phyloP scores from a whole-genome alignment of 1,140 invertebrate species.

The Diachasmimorpha longicaudata region DNA sequence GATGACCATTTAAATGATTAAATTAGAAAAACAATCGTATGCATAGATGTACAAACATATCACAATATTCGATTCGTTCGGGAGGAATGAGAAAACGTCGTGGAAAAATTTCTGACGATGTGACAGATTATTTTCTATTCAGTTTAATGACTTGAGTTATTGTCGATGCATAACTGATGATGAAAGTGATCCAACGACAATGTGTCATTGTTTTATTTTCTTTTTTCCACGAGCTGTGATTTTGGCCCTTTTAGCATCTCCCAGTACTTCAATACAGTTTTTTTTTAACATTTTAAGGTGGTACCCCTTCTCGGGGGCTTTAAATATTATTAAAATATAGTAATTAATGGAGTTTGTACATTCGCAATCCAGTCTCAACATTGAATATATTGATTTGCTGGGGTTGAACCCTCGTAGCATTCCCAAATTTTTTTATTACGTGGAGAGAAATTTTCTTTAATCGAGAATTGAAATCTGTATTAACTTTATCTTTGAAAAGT shows the following conservation, averaged over 20 bases:
- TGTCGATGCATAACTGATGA: no score
- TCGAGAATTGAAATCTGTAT: no score
- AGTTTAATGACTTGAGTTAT: no score
- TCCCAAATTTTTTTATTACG: neutral
- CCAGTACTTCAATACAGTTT: neutral
- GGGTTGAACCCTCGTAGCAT: neutral
- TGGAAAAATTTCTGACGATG: neutral
- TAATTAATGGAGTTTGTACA: slow-evolving; percentile 43
- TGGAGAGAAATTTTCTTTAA: no score
- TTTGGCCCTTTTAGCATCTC: neutral
- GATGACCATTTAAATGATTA: neutral
- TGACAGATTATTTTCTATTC: neutral
- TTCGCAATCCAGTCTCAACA: slow-evolving; percentile 49
- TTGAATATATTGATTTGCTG: slow-evolving; percentile 25
- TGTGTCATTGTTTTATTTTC: neutral
- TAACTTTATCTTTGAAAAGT: no score
- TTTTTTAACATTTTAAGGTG: neutral
- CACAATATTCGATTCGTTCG: slow-evolving; percentile 11
- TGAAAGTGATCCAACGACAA: no score
- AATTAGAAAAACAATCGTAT: neutral
- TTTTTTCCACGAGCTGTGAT: neutral
- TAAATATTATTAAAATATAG: slow-evolving; percentile 31
- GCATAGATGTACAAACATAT: slow-evolving; percentile 12
- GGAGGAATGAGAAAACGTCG: neutral
- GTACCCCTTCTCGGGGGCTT: neutral